Conservation (phyloP, 2,797 vertebrate species). For the Aeoliscus strigatus region DNA sequence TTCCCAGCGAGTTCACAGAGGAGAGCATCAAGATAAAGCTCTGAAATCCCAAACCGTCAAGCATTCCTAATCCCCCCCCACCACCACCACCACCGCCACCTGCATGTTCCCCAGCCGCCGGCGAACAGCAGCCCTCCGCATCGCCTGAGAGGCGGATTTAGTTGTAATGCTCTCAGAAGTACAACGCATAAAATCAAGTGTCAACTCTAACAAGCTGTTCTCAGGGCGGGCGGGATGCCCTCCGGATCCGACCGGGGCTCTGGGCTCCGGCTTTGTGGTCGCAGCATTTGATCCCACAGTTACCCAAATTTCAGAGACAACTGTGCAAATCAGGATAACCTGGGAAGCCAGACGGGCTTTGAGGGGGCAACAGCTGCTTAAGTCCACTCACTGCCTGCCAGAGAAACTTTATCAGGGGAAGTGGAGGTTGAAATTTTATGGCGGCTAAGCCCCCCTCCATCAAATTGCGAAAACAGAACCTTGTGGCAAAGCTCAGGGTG, state of each 20-base stretch:
- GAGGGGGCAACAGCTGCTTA: constrained; percentile 61
- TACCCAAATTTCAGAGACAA: constrained; percentile 50
- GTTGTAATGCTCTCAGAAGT: constrained; percentile 61
- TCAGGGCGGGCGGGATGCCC: constrained; percentile 27
- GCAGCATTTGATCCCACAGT: constrained; percentile 45
- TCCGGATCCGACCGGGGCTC: constrained; percentile 6
- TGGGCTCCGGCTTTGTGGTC: constrained; percentile 4
- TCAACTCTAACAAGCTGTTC: constrained; percentile 68
- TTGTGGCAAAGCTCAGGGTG: constrained; percentile 49
- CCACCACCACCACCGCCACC: constrained; percentile 28
- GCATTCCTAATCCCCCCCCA: constrained; percentile 47
- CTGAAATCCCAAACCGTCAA: constrained; percentile 40
- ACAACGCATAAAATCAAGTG: constrained; percentile 61
- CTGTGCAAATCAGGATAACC: constrained; percentile 62
- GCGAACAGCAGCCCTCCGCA: constrained; percentile 37
- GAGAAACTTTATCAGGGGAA: constrained; percentile 60
- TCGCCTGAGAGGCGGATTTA: constrained; percentile 59
- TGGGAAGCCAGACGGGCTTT: constrained; percentile 46
- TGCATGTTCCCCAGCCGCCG: constrained; percentile 48
- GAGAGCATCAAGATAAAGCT: constrained; percentile 58
- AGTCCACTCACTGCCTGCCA: constrained; percentile 32
- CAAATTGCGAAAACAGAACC: constrained; percentile 62
- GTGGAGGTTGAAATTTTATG: constrained; percentile 57
- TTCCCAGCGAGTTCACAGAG: constrained; percentile 39
- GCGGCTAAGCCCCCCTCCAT: constrained; percentile 46